Base-by-base conservation (phyloP, 1,140 invertebrate genomes). In the Euwallacea fornicatus region DNA sequence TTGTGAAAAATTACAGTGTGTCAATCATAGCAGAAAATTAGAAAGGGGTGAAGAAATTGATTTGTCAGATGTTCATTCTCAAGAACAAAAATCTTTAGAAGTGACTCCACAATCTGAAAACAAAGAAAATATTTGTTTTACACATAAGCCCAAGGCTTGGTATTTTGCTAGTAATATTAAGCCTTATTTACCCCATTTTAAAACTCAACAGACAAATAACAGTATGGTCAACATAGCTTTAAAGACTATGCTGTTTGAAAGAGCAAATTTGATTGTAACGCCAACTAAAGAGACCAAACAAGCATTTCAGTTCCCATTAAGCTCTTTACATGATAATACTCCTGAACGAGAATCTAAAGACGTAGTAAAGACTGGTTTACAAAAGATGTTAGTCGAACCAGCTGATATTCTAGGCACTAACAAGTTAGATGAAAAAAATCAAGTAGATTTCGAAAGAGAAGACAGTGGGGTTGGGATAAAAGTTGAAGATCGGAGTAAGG, bases 241-340 rank as follows among this genome's bases (percentile, higher is more conserved):
- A 79, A 82, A 85, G 74, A 85, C 84, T 43, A 84, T 85, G 47
- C 76, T 85, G 11, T 80, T 85, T 53, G 84, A 85, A 62, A 83
- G 82, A 77, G 82, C 84, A 6, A 61, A 77, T 42, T 74, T 78
- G 0, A 72, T 79, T 72, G 76, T 74, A 15, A 54, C 69, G 7
- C n/a, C 58, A 8, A 42, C 58, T 11, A 42, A 41, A 7, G 58
- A 42, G 42, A 56, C 11, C 54, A 56, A n/a, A 56, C 1, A 50
- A 50, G 46, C 9, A 6, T 10, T 50, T 50, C 21, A 33, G 21
- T 33, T 33, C 21, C 21, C 21, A 33, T 33, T 33, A 33, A 33
- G 21, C 21, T 33, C 21, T 33, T 33, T 33, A 33, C 21, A 4
- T 33, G 21, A 33, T 33, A 33, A 33, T 33, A 33, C 21, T 33